Percentiles rank a stretch among this genome's conserved stretches.
phyloP scores from a whole-genome alignment of 92 coral and sea anemone species.

The Meandrina meandrites region DNA sequence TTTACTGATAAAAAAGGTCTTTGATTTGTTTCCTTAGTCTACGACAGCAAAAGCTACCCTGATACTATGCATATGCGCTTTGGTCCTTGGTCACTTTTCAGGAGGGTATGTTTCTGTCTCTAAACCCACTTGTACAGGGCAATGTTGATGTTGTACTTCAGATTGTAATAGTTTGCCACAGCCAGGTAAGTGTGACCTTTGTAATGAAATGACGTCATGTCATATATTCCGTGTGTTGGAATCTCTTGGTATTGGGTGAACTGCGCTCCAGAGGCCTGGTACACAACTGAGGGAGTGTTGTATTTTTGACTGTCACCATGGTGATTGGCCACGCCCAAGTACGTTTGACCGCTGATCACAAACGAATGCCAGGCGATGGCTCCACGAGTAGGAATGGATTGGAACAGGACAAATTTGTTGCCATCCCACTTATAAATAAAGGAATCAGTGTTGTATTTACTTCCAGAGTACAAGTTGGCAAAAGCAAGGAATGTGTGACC shows the following conservation, averaged over 20 bases:
- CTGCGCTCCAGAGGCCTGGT: conserved; percentile 58
- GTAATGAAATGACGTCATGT: conserved; percentile 54
- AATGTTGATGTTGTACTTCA: not conserved
- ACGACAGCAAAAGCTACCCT: not conserved
- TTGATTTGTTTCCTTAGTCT: not conserved
- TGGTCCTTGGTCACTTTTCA: not conserved
- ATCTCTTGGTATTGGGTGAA: conserved; percentile 51
- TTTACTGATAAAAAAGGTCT: not conserved
- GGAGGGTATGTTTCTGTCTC: not conserved
- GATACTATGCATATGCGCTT: not conserved
- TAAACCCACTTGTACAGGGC: not conserved
- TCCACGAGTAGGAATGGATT: conserved; percentile 47
- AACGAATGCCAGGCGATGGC: conserved; percentile 37
- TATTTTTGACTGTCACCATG: not conserved
- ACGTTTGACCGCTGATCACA: conserved; percentile 48
- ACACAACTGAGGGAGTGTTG: conserved; percentile 38
- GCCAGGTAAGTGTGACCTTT: conserved; percentile 35
- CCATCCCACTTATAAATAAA: conserved; percentile 46
- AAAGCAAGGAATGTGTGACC: conserved; percentile 48
- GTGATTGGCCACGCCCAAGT: conserved; percentile 37
- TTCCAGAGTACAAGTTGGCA: conserved; percentile 20
- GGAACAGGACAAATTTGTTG: conserved; percentile 37
- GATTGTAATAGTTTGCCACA: not conserved
- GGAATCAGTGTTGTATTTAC: conserved; percentile 30
- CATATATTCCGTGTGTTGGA: conserved; percentile 38